These are phyloP conservation scores for Vipera ursinii DNA, from an alignment of 2,797 vertebrate genomes.

Conservation along the genomic window DNA sequence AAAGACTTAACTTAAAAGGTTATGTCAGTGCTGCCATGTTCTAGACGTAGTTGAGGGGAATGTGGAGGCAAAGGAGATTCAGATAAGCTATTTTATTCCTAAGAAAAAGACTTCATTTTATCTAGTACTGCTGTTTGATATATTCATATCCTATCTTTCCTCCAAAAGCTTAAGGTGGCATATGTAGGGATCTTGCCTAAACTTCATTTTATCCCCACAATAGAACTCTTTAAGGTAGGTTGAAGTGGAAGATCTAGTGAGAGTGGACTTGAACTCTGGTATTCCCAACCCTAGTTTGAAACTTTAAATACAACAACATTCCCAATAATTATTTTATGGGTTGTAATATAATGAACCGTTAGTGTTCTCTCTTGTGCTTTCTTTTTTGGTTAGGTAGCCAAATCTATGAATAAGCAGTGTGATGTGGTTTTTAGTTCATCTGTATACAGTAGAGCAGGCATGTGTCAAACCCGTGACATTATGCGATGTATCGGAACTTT, in stretches of 20 bases:
- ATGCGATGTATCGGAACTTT: too few relatives aligned
- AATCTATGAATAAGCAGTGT: neutral
- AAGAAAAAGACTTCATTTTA: neutral
- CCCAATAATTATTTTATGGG: neutral
- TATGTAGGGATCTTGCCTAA: neutral
- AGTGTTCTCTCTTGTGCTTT: neutral
- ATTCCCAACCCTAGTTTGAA: neutral
- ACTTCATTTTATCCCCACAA: neutral
- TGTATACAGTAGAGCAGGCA: neutral
- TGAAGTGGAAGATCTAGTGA: neutral
- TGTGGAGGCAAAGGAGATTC: neutral
- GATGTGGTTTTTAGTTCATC: neutral
- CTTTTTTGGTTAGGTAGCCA: neutral
- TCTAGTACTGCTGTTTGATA: neutral
- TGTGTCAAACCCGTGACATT: too few relatives aligned
- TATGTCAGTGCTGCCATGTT: neutral
- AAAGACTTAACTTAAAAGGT: neutral
- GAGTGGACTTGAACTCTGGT: neutral
- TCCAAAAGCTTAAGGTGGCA: neutral
- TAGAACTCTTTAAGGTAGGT: neutral
- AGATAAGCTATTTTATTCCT: neutral
- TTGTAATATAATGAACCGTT: neutral
- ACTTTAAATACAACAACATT: neutral
- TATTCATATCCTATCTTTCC: neutral
- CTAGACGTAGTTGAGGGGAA: neutral